These are phyloP conservation scores for Sporophila hypoxantha DNA, from an alignment of 2,113 vertebrate genomes.

Conservation along the genomic window DNA sequence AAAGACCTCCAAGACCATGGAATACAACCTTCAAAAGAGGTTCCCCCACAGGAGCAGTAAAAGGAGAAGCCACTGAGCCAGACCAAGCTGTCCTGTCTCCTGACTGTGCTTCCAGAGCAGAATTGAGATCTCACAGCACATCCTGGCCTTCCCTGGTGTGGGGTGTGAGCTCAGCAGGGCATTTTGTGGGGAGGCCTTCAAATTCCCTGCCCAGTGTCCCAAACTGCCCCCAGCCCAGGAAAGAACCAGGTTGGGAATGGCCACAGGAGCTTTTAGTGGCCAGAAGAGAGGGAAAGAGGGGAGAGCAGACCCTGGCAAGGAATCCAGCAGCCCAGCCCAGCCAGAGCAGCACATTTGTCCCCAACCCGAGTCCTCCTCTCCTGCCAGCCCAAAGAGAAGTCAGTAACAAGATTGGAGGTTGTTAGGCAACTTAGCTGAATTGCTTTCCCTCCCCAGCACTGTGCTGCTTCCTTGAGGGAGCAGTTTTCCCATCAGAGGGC, in stretches of 20 bases:
- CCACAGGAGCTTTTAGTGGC: rapidly evolving
- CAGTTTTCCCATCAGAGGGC: not conserved
- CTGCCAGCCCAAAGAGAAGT: not conserved
- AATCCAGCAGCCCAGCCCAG: not conserved
- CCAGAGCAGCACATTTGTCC: not conserved
- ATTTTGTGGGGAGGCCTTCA: not conserved
- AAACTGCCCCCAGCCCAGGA: rapidly evolving
- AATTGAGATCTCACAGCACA: rapidly evolving
- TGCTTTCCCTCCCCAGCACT: not conserved
- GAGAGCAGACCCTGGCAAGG: not conserved
- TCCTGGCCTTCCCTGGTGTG: too few species aligned
- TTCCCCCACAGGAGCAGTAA: too few species aligned
- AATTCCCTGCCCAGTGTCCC: not conserved
- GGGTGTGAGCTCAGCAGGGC: not conserved
- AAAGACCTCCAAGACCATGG: rapidly evolving
- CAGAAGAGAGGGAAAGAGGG: not conserved
- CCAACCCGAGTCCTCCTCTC: not conserved
- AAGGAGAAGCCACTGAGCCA: not conserved
- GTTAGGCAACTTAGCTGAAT: slow-evolving; percentile 9
- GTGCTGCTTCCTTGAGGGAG: not conserved
- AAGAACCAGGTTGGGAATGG: not conserved
- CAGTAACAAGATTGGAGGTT: not conserved
- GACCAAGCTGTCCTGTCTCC: not conserved
- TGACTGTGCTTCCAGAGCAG: not conserved
- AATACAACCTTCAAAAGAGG: not conserved